These are phyloP conservation scores for Tachina grossa DNA, from an alignment of 2,888 invertebrate genomes.

Conservation along the genomic window DNA sequence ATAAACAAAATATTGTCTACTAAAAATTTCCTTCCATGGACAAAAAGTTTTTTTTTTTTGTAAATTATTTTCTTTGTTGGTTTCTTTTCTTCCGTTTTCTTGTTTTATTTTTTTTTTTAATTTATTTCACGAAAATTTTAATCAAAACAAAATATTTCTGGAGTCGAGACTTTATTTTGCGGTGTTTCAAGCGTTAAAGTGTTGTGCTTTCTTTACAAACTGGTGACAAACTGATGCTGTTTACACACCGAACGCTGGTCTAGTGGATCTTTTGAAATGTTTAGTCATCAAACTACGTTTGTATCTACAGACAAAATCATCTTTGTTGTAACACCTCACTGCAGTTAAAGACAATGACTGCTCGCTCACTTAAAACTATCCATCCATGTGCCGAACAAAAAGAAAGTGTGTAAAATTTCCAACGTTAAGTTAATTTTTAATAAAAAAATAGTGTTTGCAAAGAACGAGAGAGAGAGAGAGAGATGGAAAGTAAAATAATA, in stretches of 20 bases:
- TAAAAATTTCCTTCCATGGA: slow-evolving; percentile 19
- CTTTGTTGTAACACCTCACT: slow-evolving; percentile 13
- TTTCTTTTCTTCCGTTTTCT: slow-evolving; percentile 28
- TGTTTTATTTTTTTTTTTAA: neutral
- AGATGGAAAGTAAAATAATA: neutral
- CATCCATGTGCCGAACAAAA: slow-evolving; percentile 45
- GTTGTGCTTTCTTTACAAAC: slow-evolving; percentile 66
- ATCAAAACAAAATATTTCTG: slow-evolving; percentile 20
- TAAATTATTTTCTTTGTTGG: slow-evolving; percentile 10
- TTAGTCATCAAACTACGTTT: slow-evolving; percentile 13
- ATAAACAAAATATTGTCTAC: slow-evolving; percentile 25
- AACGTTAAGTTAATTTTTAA: slow-evolving; percentile 37
- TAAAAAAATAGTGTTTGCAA: slow-evolving; percentile 9
- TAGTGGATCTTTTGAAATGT: slow-evolving; percentile 28
- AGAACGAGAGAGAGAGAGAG: neutral
- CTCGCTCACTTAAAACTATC: slow-evolving; percentile 5
- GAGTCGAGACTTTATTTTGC: slow-evolving; percentile 17
- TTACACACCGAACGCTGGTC: slow-evolving; percentile 48
- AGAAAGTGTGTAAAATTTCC: slow-evolving; percentile 56
- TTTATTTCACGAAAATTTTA: neutral
- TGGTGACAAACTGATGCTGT: slow-evolving; percentile 70
- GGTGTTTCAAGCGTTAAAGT: slow-evolving; percentile 40
- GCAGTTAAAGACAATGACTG: neutral
- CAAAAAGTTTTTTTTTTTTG: neutral
- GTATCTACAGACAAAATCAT: neutral